These are phyloP conservation scores for Cottus gobio DNA, from an alignment of 2,113 vertebrate species.

Conservation along the genomic window DNA sequence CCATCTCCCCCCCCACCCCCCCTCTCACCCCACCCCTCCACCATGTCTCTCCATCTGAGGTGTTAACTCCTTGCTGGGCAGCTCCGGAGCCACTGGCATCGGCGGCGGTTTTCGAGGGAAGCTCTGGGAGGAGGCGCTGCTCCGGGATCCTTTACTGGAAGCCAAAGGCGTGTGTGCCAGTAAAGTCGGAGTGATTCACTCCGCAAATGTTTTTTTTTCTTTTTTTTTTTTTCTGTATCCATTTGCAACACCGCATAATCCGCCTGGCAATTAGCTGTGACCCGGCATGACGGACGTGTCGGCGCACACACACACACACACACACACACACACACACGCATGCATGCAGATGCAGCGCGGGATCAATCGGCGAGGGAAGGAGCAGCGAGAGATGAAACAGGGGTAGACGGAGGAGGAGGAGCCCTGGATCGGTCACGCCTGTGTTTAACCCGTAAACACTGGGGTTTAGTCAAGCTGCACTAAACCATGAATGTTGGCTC, in stretches of 20 bases:
- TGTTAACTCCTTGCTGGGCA: constrained; percentile 76
- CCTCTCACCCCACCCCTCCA: constrained; percentile 32
- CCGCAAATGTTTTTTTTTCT: constrained; percentile 59
- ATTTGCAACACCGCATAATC: constrained; percentile 51
- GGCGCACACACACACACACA: constrained; percentile 15
- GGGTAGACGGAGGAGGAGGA: constrained; percentile 47
- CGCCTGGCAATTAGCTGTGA: constrained; percentile 60
- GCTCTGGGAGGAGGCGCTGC: constrained; percentile 40
- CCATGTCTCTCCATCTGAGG: constrained; percentile 66
- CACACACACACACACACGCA: not conserved
- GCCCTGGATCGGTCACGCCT: constrained; percentile 45
- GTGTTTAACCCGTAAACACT: constrained; percentile 55
- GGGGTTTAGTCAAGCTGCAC: constrained; percentile 52
- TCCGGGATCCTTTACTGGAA: constrained; percentile 71
- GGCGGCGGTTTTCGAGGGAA: constrained; percentile 27
- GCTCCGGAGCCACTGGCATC: constrained; percentile 41
- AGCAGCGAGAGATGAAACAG: constrained; percentile 24
- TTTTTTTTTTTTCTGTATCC: too few species aligned
- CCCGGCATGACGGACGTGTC: constrained; percentile 50
- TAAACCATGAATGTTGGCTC: constrained; percentile 46
- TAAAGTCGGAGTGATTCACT: constrained; percentile 69
- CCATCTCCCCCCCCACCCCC: constrained; percentile 47
- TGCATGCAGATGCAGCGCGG: constrained; percentile 1
- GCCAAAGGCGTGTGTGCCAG: constrained; percentile 50
- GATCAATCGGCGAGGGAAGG: constrained; percentile 43